Evolutionary conservation across 2,113 vertebrate genomes (phyloP).

Genomic region (Lichenostomus cassidix): DNA sequence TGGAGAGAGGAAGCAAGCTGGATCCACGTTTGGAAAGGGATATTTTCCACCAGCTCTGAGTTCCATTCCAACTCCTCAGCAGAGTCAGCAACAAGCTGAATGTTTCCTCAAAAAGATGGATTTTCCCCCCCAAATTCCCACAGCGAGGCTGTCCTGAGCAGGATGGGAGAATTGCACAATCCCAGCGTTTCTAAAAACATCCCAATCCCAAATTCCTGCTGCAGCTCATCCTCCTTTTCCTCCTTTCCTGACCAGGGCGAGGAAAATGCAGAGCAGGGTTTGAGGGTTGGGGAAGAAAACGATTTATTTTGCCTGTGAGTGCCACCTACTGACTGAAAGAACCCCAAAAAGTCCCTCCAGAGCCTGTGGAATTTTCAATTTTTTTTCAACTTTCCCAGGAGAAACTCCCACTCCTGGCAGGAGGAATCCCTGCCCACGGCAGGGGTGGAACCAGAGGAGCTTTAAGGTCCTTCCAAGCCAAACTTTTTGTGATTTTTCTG

Average conservation of each 20-base stretch:
- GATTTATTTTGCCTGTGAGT: neutral
- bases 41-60: neutral
- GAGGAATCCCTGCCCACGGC: neutral
- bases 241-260: fast-evolving
- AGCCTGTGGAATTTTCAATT: neutral
- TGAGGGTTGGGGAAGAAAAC: fast-evolving
- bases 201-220: neutral
- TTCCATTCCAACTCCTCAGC: neutral
- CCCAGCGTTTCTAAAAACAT: fast-evolving
- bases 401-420: neutral
- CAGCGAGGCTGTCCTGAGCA: neutral
- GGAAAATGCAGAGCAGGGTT: neutral
- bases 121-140: too few species aligned
- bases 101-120: neutral
- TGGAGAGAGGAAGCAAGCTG: neutral
- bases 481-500: neutral
- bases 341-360: neutral
- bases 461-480: neutral
- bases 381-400: too few species aligned
- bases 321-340: conserved; percentile 49
- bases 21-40: neutral
- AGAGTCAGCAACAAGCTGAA: neutral
- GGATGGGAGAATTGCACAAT: fast-evolving
- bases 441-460: neutral
- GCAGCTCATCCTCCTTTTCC: neutral